Percentiles rank a stretch among this genome's conserved stretches.
Evolutionary conservation across 2,888 invertebrate species (phyloP).

Genomic region (Tholera decimalis): DNA sequence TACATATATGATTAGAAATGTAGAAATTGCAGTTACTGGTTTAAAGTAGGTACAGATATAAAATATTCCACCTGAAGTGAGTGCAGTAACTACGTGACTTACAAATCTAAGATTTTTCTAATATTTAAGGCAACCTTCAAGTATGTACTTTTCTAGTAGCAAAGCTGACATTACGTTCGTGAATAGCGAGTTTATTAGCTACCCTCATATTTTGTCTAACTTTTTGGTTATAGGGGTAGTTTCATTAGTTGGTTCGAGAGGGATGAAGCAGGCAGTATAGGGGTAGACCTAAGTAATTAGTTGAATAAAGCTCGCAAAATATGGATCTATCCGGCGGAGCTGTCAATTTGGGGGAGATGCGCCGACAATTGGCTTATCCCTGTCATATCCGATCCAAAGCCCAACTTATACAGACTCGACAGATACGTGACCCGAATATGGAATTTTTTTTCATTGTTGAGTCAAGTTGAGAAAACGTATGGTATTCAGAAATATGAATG

Average conservation of each 20-base stretch:
- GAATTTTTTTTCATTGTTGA: slow-evolving; percentile 43
- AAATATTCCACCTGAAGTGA: slow-evolving; percentile 32
- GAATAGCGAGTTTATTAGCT: slow-evolving; percentile 18
- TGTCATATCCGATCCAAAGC: slow-evolving; percentile 71
- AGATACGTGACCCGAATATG: slow-evolving; percentile 74
- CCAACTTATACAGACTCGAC: slow-evolving; percentile 70
- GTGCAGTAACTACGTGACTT: slow-evolving; percentile 30
- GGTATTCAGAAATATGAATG: slow-evolving; percentile 33
- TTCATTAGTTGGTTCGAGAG: slow-evolving; percentile 39
- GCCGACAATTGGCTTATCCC: slow-evolving; percentile 73
- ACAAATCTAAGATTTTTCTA: slow-evolving; percentile 41
- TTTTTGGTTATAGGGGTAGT: slow-evolving; percentile 35
- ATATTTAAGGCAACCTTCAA: slow-evolving; percentile 30
- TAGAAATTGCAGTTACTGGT: slow-evolving; percentile 34
- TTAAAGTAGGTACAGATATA: slow-evolving; percentile 20
- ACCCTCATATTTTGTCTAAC: slow-evolving; percentile 39
- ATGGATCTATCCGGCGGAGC: slow-evolving; percentile 56
- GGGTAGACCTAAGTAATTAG: slow-evolving; percentile 55
- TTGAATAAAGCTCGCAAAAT: slow-evolving; percentile 58
- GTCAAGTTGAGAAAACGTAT: too few species aligned
- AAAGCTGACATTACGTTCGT: slow-evolving; percentile 21
- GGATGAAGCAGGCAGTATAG: slow-evolving; percentile 18
- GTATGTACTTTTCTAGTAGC: slow-evolving; percentile 16
- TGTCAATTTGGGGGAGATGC: slow-evolving; percentile 69
- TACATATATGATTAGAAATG: slow-evolving; percentile 37